phyloP scores from a whole-genome alignment of 2,888 invertebrate genomes.

The Oscheius sp. region DNA sequence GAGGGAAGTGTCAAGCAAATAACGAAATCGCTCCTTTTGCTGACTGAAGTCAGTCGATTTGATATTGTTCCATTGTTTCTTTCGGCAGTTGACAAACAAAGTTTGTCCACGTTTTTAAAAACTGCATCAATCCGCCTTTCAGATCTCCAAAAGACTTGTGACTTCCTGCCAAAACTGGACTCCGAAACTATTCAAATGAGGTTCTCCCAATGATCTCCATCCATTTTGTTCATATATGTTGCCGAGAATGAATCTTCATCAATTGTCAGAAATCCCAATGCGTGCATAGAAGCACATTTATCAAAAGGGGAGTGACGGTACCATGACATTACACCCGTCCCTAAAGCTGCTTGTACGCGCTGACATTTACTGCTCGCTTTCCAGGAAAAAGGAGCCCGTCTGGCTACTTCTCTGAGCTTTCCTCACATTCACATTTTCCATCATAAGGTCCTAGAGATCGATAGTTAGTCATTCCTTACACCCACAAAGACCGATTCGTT shows the following conservation, averaged over 20 bases:
- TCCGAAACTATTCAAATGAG: not conserved
- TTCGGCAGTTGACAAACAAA: conserved; percentile 37
- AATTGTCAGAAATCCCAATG: not conserved
- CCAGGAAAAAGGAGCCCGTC: too few relatives aligned
- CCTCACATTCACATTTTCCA: too few relatives aligned
- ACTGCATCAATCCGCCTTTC: not conserved
- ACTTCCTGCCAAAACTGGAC: not conserved
- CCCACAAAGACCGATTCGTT: too few relatives aligned
- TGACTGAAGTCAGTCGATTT: conserved; percentile 46
- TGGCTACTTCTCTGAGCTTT: too few relatives aligned
- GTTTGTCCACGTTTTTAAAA: conserved; percentile 18
- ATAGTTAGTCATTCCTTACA: too few relatives aligned
- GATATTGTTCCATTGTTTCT: conserved; percentile 48
- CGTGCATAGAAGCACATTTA: too few relatives aligned
- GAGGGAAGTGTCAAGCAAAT: too few relatives aligned
- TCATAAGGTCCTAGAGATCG: too few relatives aligned
- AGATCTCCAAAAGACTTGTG: conserved; percentile 8
- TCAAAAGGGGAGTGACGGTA: too few relatives aligned
- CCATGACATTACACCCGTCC: too few relatives aligned
- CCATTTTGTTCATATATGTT: not conserved
- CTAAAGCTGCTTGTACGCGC: too few relatives aligned
- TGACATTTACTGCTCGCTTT: too few relatives aligned
- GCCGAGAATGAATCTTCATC: not conserved
- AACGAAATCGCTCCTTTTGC: conserved; percentile 30
- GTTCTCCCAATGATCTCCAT: not conserved